Base-by-base conservation (phyloP, 2,113 vertebrate species). In the Orycteropus afer region DNA sequence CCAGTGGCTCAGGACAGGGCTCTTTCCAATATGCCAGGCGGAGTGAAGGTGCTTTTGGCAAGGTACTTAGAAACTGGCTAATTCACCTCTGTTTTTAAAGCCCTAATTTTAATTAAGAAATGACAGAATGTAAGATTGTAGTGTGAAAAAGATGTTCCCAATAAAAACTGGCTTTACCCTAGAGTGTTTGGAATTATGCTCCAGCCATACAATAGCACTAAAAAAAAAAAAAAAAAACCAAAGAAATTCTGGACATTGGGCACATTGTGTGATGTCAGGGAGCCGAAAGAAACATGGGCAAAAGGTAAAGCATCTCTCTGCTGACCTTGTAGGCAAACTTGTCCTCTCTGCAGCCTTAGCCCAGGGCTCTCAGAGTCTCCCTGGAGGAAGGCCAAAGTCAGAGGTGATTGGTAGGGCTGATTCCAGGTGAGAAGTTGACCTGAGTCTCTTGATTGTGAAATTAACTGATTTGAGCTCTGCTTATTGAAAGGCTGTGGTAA, bases 31-130 rank as follows among this genome's bases (percentile, higher is more conserved):
- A 9, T 0, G 2, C 25, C 63, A 42, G 23, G 29, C n/a, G 53
- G 40, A 90, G 18, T 3, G n/a, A 88, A 49, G 37, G 17, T 82
- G 89, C 69, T 77, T 96, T 94, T 20, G 40, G 95, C 94, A 94
- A 25, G 9, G 34, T 95, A 79, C 91, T 95, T 95, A 96, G 61
- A 95, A 84, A 86, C 34, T 42, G 74, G 57, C 81, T 92, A 4
- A 47, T 79, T 57, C 37, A 1, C 49, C 82, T 97, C 74, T 57
- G 88, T 84, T 93, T 95, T 86, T 84, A 86, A 90, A 97, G 86
- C 89, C 40, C 79, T 77, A 27, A 74, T 97, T 94, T 92, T 88
- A 95, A 87, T 93, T 34, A 5, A 49, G 83, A 67, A 83, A 55
- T 32, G 49, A 23, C 23, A 86, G 27, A 29, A 14, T 49, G 2